A percentile compares a stretch with the other conserved stretches of the same genome.
Evolutionary conservation across 1,140 invertebrate species (phyloP).

Genomic region (Heliconius eleuchia): DNA sequence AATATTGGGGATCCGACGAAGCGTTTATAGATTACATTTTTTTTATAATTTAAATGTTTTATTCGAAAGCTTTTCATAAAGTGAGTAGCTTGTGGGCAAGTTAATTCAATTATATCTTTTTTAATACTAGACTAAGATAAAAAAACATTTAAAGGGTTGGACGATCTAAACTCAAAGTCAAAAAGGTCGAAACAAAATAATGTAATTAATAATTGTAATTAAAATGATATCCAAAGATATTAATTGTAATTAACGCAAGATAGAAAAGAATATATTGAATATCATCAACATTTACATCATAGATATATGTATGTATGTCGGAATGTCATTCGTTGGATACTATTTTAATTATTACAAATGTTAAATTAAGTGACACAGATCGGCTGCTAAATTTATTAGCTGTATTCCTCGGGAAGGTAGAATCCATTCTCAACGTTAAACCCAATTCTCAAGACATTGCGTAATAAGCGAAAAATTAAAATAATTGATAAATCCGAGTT

Average conservation of each 20-base stretch:
- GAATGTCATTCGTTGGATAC: no score
- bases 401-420: neutral
- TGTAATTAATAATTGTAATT: neutral
- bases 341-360: no score
- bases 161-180: neutral
- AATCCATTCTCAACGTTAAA: no score
- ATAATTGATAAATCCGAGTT: no score
- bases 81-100: neutral
- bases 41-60: conserved; percentile 3
- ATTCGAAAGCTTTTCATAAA: conserved; percentile 1
- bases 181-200: neutral
- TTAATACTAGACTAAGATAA: neutral
- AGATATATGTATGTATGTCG: no score
- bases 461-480: neutral
- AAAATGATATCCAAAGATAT: no score
- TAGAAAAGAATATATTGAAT: no score
- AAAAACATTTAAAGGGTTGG: neutral
- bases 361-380: neutral
- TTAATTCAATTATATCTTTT: neutral
- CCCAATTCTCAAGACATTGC: neutral
- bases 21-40: conserved; percentile 16
- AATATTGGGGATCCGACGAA: conserved; percentile 5
- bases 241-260: neutral
- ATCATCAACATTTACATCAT: no score
- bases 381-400: neutral